Evolutionary conservation across 2,888 invertebrate genomes (phyloP).

Genomic region (Encarsia formosa): DNA sequence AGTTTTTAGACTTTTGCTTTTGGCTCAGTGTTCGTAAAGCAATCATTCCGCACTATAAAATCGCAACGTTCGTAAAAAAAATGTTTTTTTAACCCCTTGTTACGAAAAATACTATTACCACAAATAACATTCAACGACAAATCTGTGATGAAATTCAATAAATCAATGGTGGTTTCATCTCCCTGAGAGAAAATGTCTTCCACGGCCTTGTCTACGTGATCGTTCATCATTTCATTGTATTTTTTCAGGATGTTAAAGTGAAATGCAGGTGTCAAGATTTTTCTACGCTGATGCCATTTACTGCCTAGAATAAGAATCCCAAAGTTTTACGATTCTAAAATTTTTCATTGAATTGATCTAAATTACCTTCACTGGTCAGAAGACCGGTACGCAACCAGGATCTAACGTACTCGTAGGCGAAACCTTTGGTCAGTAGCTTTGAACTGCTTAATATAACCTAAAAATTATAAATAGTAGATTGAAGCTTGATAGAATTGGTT

Average conservation of each 20-base stretch:
- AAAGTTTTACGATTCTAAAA: background rate
- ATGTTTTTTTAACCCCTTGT: no score
- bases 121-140: slow-evolving; percentile 21
- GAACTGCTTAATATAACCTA: slow-evolving; percentile 9
- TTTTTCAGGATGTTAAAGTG: slow-evolving; percentile 23
- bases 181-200: background rate
- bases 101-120: slow-evolving; percentile 5
- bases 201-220: background rate
- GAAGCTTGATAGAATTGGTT: no score
- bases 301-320: slow-evolving; percentile 5
- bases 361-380: slow-evolving; percentile 15
- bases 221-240: slow-evolving; percentile 13
- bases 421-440: slow-evolving; percentile 18
- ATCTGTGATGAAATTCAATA: slow-evolving; percentile 9
- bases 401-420: slow-evolving; percentile 7
- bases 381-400: slow-evolving; percentile 14
- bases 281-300: slow-evolving; percentile 24
- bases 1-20: no score
- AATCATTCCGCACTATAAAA: no score
- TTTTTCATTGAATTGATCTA: background rate
- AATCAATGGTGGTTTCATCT: slow-evolving; percentile 1
- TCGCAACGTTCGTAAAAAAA: no score
- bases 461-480: background rate
- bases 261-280: no score
- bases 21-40: no score